Evolutionary conservation across 2,888 invertebrate genomes (phyloP).

Genomic region (Melipona bicolor): DNA sequence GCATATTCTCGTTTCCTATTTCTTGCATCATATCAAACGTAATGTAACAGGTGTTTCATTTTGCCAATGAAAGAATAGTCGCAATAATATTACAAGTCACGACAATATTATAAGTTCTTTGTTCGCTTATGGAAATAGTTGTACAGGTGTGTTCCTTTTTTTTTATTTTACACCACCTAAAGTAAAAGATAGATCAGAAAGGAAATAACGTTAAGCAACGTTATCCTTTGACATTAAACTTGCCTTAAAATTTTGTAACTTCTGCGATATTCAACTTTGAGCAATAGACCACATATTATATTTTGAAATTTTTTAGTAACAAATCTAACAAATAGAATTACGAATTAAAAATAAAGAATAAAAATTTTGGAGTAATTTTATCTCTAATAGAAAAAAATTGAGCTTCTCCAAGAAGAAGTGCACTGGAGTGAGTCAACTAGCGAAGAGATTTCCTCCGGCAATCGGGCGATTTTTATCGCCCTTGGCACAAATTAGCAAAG

Average conservation of each 20-base stretch:
- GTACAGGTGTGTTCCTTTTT: not conserved
- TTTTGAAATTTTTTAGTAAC: not conserved
- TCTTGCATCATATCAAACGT: not conserved
- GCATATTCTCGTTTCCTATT: not conserved
- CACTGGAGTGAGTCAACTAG: slow-evolving; percentile 40
- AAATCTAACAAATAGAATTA: not conserved
- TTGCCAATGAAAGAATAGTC: not conserved
- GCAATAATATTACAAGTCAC: not conserved
- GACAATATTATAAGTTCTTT: slow-evolving; percentile 9
- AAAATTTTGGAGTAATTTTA: not conserved
- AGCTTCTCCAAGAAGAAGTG: slow-evolving; percentile 4
- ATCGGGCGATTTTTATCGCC: slow-evolving; percentile 67
- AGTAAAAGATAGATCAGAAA: not conserved
- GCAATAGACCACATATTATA: not conserved
- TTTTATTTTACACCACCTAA: not conserved
- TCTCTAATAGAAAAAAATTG: not conserved
- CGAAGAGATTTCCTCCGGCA: slow-evolving; percentile 45
- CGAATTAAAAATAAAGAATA: not conserved
- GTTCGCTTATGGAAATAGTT: not conserved
- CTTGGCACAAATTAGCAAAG: slow-evolving; percentile 67
- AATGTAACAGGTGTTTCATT: slow-evolving; percentile 15
- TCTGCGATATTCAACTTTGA: not conserved
- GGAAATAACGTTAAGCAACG: not conserved
- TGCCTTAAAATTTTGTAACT: not conserved
- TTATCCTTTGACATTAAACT: not conserved